Base-by-base conservation (phyloP, 2,113 vertebrate genomes). In the Mesoclemmys tuberculata region DNA sequence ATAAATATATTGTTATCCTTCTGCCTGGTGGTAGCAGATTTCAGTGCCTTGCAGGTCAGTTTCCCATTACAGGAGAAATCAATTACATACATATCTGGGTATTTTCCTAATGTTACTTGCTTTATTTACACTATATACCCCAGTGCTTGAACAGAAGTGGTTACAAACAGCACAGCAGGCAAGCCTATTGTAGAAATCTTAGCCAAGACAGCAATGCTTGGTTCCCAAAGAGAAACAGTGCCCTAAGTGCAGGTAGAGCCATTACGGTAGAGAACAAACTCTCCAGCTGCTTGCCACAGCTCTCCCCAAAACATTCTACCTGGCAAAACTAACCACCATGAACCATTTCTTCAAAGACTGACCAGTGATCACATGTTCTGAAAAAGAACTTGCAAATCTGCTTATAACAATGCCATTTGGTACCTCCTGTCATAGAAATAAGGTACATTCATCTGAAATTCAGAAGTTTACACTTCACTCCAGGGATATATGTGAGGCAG, bases 401-500 rank as follows among this genome's bases (percentile, higher is more conserved):
- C 12, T 18, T 87, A 48, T 31, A 10, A 38, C 75, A 96, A 95
- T 94, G 95, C 95, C 95, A 97, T 56, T 95, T 97, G 96, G 94
- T 82, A 95, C 82, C 68, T 44, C 71, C 44, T 14, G 10, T 10
- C 61, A 61, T 77, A 2, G 38, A 19, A 44, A 2, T 0, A 22
- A 0, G 27, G 71, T 8, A 38, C 29, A 82, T 51, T 10, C 27
- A 52, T 13, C n/a, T 2, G 18, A 35, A 35, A 16, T 31, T 14
- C 58, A 13, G 92, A 38, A 74, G n/a, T 83, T 90, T 56, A 90
- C 84, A 14, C 58, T 88, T 6, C 7, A 29, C 56, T 81, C 46
- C 46, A 12, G 49, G n/a, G 35, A 1, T 2, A 54, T 16, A 75
- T 86, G 90, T 87, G 79, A 54, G 71, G 52, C 86, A 3, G n/a